Base-by-base conservation (phyloP, 2,888 invertebrate species). In the Chymomyza amoena region DNA sequence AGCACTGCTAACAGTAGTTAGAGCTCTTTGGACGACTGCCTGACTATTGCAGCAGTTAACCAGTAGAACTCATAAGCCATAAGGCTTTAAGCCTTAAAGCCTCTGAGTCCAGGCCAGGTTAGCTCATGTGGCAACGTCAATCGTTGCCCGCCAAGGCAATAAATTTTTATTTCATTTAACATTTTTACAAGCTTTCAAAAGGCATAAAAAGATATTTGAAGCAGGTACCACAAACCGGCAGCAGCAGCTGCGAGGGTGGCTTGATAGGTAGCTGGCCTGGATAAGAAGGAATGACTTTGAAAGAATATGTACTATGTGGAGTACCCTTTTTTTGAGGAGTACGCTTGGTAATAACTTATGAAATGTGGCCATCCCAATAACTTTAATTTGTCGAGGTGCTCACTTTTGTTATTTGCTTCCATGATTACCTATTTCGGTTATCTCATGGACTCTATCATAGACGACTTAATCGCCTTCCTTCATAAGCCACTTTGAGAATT, bases 131-230 rank as follows among this genome's bases (percentile, higher is more conserved):
- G 39, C 61, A 72, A 81, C 88, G 84, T 88, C 88, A 84, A 86
- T 86, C 84, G 88, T 60, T 45, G 79, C 70, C 64, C 66, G 88
- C 75, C 76, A 74, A 75, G 70, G 84, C 77, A 88, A 84, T 87
- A 87, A 88, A 87, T 87, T 87, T 82, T 70, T 81, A 84, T 87
- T 81, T 89, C 81, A 77, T 87, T 88, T 77, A 82, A 80, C 84
- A 84, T 88, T 84, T 45, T 89, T 79, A 88, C 80, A 87, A 82
- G 88, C 88, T 77, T 82, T 88, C 82, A 78, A 77, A 89, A 87
- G 80, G 82, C 88, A 89, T 88, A 84, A 89, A 81, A 86, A 75
- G 86, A 81, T 79, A 88, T 87, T 84, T 88, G 81, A 84, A 79
- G 87, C 83, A 87, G 77, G 75, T 77, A 76, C 68, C 60, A 16